These are phyloP conservation scores for Pseudopodoces humilis DNA, from an alignment of 2,113 vertebrate species.

Conservation along the genomic window DNA sequence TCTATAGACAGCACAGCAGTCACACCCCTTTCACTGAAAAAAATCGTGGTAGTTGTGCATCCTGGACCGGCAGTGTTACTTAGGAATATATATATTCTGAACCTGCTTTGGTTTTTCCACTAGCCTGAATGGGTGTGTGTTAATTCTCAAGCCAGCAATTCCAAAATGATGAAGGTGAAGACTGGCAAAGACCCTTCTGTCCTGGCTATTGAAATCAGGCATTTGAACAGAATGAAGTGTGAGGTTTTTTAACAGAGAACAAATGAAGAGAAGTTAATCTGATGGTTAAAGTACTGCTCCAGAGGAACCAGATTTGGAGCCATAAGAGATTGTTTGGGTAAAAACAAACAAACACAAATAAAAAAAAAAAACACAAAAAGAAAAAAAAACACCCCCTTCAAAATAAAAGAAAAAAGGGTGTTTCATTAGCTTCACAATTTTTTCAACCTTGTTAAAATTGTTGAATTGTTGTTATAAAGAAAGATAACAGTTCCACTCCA, in stretches of 20 bases:
- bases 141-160: background rate
- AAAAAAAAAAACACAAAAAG: background rate
- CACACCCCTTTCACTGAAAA: background rate
- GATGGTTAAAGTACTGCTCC: background rate
- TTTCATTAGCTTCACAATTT: background rate
- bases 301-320: background rate
- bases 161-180: background rate
- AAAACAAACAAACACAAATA: background rate
- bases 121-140: background rate
- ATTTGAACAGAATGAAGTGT: background rate
- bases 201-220: background rate
- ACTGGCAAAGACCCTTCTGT: background rate
- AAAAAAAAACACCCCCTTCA: background rate
- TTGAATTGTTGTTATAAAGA: background rate
- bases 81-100: background rate
- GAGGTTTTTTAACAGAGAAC: background rate
- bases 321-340: background rate
- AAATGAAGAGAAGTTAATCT: background rate
- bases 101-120: background rate
- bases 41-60: fast-evolving
- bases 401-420: background rate
- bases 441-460: background rate
- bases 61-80: background rate
- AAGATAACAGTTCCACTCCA: background rate
- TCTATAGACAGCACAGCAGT: background rate